Percentiles rank a stretch among this genome's conserved stretches.
phyloP scores from a whole-genome alignment of 1,140 invertebrate genomes.

The Chironomus striatipennis region DNA sequence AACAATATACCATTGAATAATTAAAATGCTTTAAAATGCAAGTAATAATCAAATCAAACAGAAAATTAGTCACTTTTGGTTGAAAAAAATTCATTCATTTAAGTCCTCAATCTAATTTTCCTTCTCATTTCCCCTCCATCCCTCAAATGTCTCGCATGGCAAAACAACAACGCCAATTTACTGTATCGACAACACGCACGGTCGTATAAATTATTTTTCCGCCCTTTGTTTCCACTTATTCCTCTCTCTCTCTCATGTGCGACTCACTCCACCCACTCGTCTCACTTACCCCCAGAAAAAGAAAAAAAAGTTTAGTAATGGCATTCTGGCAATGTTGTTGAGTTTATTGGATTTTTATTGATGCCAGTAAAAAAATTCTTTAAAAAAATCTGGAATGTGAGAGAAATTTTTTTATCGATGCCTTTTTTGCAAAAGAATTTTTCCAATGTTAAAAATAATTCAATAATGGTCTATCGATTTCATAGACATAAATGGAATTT shows the following conservation, averaged over 20 bases:
- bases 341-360: constrained; percentile 14
- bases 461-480: constrained; percentile 7
- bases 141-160: too few species aligned
- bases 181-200: not conserved
- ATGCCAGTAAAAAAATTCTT: not conserved
- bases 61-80: too few species aligned
- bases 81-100: too few species aligned
- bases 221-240: not conserved
- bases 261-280: not conserved
- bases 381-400: not conserved
- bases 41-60: too few species aligned
- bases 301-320: not conserved
- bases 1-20: too few species aligned
- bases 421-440: too few species aligned
- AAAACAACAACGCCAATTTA: not conserved
- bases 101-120: too few species aligned
- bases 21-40: too few species aligned
- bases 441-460: not conserved
- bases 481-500: not conserved
- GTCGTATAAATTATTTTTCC: not conserved
- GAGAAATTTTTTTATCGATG: not conserved
- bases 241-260: not conserved
- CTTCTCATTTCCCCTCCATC: too few species aligned
- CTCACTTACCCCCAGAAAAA: not conserved
- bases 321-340: not conserved